phyloP scores from a whole-genome alignment of 2,113 vertebrate genomes.

The Syrmaticus mikado region DNA sequence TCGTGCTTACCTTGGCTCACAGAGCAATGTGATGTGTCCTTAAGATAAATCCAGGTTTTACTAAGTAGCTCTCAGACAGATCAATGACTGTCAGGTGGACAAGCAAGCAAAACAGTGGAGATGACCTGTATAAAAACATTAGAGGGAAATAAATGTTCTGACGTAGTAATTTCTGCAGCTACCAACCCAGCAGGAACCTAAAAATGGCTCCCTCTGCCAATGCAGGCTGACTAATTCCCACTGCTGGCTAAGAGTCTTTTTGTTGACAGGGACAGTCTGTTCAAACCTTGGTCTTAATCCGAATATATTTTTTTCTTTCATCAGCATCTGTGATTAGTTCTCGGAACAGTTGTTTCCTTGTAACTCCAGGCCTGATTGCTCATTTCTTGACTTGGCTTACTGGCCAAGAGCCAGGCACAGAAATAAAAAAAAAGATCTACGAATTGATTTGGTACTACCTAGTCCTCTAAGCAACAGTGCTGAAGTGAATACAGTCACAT shows the following conservation, averaged over 20 bases:
- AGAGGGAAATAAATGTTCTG: not conserved
- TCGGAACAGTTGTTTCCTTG: slow-evolving; percentile 25
- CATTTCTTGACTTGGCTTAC: slow-evolving; percentile 8
- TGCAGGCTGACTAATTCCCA: not conserved
- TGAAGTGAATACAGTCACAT: not conserved
- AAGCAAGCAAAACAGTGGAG: not conserved
- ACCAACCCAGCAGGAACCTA: not conserved
- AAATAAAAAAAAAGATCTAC: not conserved
- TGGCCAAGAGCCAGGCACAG: not conserved
- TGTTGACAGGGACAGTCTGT: slow-evolving; percentile 8
- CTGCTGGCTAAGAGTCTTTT: not conserved
- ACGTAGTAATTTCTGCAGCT: not conserved
- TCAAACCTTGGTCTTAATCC: not conserved
- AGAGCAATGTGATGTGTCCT: not conserved
- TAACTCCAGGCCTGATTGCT: not conserved
- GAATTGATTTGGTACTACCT: not conserved
- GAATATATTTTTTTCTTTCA: not conserved
- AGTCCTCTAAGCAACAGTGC: not conserved
- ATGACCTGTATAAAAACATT: not conserved
- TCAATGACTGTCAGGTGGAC: not conserved
- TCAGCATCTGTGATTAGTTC: slow-evolving; percentile 4
- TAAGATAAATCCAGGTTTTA: not conserved
- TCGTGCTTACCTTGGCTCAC: not conserved
- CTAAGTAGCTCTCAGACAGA: not conserved
- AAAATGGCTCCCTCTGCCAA: not conserved